Base-by-base conservation (phyloP, 2,888 invertebrate genomes). In the Philereme transversata region DNA sequence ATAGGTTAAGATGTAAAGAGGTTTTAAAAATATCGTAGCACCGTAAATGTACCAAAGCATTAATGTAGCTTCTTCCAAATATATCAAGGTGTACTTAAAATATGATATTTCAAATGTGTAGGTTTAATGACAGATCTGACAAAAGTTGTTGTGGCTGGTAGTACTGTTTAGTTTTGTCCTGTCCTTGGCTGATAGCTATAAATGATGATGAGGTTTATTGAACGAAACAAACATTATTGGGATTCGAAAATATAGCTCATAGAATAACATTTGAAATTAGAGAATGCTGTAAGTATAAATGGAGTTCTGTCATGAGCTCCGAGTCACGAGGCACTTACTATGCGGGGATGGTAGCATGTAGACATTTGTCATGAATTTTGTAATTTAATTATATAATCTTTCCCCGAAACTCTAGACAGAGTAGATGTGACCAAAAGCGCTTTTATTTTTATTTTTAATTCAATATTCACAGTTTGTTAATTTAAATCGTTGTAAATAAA, bases 241-340 rank as follows among this genome's bases (percentile, higher is more conserved):
- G 43, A 36, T 56, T 36, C 34, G 51, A 51, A 55, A 60, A 60
- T 44, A 48, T 51, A 38, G 49, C 51, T 43, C 51, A 40, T 36
- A 51, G 51, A 47, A 56, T 56, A 60, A 56, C 56, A 60, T 51
- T 33, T 51, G 51, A 48, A 60, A 55, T 51, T 60, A 10, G 56
- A 38, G 48, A 56, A 60, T 56, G 56, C 36, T 43, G 11, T 44
- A 35, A 49, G 10, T 41, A 48, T 11, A 38, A 45, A 51, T 45
- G 51, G 50, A 34, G 51, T 46, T 7, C 33, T 57, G 57, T 10
- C 51, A 50, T 57, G 36, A 22, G 56, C 45, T 57, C 46, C 46
- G 57, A 51, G 51, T 46, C 46, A 33, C 57, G 10, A 51, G 57
- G 51, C 41, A 51, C 47, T 22, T 47, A 51, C 47, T 22, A 51